These are phyloP conservation scores for Hoplostethus mediterraneus DNA, from an alignment of 2,797 vertebrate species.

Conservation along the genomic window DNA sequence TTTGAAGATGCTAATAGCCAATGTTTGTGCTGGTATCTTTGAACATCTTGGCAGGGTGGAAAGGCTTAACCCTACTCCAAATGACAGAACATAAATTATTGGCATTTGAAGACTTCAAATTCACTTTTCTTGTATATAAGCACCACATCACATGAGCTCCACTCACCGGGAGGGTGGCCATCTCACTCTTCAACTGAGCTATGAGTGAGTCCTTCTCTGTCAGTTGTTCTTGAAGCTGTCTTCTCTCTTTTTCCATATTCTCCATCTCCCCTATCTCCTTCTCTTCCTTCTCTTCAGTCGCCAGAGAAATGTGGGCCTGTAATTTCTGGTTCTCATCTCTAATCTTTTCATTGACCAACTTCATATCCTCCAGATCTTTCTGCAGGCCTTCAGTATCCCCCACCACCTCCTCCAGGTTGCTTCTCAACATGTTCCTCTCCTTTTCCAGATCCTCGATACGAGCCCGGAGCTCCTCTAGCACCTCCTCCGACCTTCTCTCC, in stretches of 20 bases:
- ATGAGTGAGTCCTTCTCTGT: conserved; percentile 88
- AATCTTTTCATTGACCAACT: conserved; percentile 84
- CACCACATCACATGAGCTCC: neutral
- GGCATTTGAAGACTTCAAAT: neutral
- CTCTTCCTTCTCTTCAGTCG: conserved; percentile 76
- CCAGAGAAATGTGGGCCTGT: conserved; percentile 75
- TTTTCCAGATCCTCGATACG: conserved; percentile 83
- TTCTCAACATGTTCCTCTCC: conserved; percentile 85
- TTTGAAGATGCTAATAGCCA: neutral
- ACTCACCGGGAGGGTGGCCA: conserved; percentile 89
- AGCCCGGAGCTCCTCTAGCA: conserved; percentile 80
- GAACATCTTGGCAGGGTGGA: neutral
- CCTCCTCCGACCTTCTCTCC: conserved; percentile 67
- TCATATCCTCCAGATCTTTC: conserved; percentile 88
- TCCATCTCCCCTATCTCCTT: conserved; percentile 60
- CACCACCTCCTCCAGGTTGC: conserved; percentile 84
- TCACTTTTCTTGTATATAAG: neutral
- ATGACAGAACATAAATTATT: too few relatives aligned
- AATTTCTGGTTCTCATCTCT: conserved; percentile 87
- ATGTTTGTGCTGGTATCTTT: too few relatives aligned
- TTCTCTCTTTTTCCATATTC: conserved; percentile 67
- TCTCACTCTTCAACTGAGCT: conserved; percentile 84
- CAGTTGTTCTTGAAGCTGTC: conserved; percentile 79
- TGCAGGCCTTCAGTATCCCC: conserved; percentile 87
- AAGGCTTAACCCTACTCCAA: neutral